phyloP scores from a whole-genome alignment of 2,888 invertebrate genomes.

The Auanema freiburgensis region DNA sequence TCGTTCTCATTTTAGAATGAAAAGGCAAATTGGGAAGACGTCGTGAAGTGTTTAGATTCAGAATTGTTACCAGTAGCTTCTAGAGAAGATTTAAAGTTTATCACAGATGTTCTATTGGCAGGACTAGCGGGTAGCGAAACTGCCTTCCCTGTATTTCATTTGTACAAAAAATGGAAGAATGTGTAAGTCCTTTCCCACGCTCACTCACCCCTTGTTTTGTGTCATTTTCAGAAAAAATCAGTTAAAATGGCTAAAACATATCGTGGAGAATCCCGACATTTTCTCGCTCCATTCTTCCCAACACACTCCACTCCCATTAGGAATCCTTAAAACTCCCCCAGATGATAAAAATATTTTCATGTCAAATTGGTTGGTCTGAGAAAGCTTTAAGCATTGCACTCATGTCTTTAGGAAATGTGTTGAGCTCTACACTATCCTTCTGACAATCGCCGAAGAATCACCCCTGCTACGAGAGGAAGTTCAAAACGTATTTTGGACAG shows the following conservation, averaged over 20 bases:
- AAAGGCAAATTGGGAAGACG: too few species aligned
- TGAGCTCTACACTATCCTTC: too few species aligned
- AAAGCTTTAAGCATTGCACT: not conserved
- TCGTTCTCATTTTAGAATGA: too few species aligned
- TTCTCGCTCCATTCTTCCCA: slow-evolving; percentile 90
- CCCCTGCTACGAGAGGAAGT: not conserved
- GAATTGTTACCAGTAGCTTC: not conserved
- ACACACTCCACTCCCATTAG: slow-evolving; percentile 82
- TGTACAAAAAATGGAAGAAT: slow-evolving; percentile 9
- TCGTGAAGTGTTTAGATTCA: not conserved
- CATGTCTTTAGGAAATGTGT: slow-evolving; percentile 25
- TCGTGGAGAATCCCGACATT: slow-evolving; percentile 86
- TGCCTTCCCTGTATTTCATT: not conserved
- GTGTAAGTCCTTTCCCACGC: not conserved
- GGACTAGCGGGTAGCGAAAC: not conserved
- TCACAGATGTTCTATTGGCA: not conserved
- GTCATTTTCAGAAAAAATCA: slow-evolving; percentile 46
- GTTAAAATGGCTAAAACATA: slow-evolving; percentile 82
- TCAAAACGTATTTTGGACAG: slow-evolving; percentile 2
- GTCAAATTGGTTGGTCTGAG: slow-evolving; percentile 77
- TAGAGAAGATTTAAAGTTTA: not conserved
- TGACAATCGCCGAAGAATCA: too few species aligned
- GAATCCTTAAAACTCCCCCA: slow-evolving; percentile 81
- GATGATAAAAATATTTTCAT: slow-evolving; percentile 92
- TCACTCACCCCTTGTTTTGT: slow-evolving; percentile 14